These are phyloP conservation scores for Latrodectus hesperus DNA, from an alignment of 2,888 invertebrate genomes.

Conservation along the genomic window DNA sequence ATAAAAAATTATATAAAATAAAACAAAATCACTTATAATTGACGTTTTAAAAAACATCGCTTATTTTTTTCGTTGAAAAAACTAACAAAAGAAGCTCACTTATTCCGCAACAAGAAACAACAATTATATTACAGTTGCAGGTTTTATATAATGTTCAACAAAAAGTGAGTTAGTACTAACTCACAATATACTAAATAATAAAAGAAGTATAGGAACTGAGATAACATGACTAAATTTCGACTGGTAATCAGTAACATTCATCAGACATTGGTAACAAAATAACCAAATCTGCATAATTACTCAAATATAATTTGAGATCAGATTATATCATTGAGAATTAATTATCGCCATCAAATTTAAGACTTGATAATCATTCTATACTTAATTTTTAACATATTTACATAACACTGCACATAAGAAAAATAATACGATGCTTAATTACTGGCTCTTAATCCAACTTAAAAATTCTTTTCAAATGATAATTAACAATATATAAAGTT, in stretches of 20 bases:
- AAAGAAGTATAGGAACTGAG: constrained; percentile 53
- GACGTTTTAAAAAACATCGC: constrained; percentile 41
- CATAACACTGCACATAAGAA: too few species aligned
- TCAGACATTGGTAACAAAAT: too few species aligned
- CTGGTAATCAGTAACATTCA: background rate
- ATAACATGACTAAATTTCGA: constrained; percentile 53
- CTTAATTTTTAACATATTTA: too few species aligned
- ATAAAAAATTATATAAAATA: constrained; percentile 59
- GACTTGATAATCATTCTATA: too few species aligned
- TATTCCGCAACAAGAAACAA: constrained; percentile 57
- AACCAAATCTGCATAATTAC: too few species aligned
- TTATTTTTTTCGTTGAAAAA: constrained; percentile 9
- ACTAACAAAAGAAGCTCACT: constrained; percentile 60
- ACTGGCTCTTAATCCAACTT: too few species aligned
- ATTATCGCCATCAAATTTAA: too few species aligned
- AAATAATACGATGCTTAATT: too few species aligned
- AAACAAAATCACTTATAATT: constrained; percentile 48
- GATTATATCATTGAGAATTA: too few species aligned
- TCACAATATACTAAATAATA: constrained; percentile 39
- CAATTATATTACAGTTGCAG: constrained; percentile 32
- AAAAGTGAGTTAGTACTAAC: constrained; percentile 52
- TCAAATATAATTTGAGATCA: too few species aligned
- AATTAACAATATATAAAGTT: too few species aligned
- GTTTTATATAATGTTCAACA: constrained; percentile 17
- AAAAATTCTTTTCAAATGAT: too few species aligned